Percentiles rank a stretch among this genome's conserved stretches.
Conservation (phyloP, 2,888 invertebrate genomes). For the Drosophila mimetica region DNA sequence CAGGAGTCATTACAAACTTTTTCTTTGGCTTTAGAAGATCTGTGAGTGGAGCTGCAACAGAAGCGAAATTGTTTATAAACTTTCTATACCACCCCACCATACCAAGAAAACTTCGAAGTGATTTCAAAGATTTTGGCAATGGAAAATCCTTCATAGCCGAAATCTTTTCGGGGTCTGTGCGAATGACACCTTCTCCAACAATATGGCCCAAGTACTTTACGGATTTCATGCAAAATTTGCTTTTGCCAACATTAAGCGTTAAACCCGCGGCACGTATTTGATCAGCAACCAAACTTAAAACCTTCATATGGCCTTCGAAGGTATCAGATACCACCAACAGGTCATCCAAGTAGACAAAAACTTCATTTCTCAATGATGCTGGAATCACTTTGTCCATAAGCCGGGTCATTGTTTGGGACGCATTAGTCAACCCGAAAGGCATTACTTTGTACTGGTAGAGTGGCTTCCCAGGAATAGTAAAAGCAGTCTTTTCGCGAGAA, state of each 20-base stretch:
- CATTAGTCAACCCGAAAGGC: background rate
- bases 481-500: constrained; percentile 3
- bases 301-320: background rate
- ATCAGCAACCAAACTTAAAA: background rate
- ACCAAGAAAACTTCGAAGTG: too few species aligned
- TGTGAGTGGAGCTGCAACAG: too few species aligned
- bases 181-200: background rate
- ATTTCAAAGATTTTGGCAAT: background rate
- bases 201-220: background rate
- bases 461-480: background rate
- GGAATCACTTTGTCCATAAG: background rate
- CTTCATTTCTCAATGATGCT: background rate
- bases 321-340: background rate
- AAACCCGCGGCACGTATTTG: background rate
- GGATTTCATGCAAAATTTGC: background rate
- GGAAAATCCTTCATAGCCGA: background rate
- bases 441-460: background rate
- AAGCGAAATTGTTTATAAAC: too few species aligned
- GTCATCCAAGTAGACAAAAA: background rate
- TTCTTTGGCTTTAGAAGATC: too few species aligned
- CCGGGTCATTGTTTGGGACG: background rate
- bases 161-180: background rate
- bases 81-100: too few species aligned
- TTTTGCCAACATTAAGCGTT: background rate
- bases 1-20: too few species aligned